Percentiles rank a stretch among this genome's conserved stretches.
phyloP scores from a whole-genome alignment of 2,797 vertebrate species.

The Taenioides sp. region DNA sequence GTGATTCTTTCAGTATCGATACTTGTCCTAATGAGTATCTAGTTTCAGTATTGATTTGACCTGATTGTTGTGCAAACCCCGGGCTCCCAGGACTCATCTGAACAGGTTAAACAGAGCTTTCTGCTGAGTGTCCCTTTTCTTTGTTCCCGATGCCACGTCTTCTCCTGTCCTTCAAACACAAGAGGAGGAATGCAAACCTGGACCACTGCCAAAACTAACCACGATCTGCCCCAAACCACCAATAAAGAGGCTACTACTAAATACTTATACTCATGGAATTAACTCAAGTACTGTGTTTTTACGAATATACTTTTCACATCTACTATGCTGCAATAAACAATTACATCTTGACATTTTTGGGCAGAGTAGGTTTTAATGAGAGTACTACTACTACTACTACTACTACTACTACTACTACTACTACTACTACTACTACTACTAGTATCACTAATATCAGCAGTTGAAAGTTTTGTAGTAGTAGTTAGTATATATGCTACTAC shows the following conservation, averaged over 20 bases:
- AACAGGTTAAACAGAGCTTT: neutral
- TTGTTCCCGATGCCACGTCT: slow-evolving; percentile 41
- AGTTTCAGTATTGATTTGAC: neutral
- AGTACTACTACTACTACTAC: too few species aligned
- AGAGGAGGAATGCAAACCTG: slow-evolving; percentile 38
- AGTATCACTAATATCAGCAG: too few species aligned
- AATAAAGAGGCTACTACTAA: neutral
- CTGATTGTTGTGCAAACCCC: too few species aligned
- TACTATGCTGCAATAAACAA: too few species aligned
- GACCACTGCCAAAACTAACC: slow-evolving; percentile 20
- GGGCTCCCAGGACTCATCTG: too few species aligned
- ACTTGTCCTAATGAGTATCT: neutral
- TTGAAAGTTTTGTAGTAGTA: too few species aligned
- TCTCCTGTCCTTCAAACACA: slow-evolving; percentile 38
- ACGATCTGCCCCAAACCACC: slow-evolving; percentile 3
- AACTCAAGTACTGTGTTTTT: neutral
- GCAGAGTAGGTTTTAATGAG: too few species aligned
- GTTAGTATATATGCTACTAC: too few species aligned
- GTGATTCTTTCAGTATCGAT: neutral
- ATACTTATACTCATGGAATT: neutral
- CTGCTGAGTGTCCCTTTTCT: neutral
- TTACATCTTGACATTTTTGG: too few species aligned
- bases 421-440: too few species aligned
- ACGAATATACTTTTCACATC: neutral
- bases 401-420: too few species aligned